Evolutionary conservation across 2,888 invertebrate species (phyloP), one percentile per base, ranked within the genome.

Genomic region (Limenitis camilla): DNA sequence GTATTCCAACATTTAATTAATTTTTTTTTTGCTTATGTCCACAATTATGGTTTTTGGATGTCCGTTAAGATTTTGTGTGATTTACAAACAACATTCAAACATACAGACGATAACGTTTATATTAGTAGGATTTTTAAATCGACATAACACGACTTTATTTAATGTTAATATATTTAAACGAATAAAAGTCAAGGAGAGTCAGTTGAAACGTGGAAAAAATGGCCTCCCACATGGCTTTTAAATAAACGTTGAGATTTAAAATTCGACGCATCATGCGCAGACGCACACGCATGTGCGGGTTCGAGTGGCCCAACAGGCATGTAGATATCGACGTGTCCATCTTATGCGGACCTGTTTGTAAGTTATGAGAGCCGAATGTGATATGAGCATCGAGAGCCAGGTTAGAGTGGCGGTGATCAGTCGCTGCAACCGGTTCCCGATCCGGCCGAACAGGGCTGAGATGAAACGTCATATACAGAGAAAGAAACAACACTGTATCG

Each of bases 371-470:
- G 9, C 42, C 7, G 40, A n/a, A 35, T n/a, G 44, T 11, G 5
- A 33, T 9, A 36, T 36, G n/a, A 28, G 43, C 6, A 6, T 7
- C 31, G 40, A 45, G 44, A 60, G 40, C 52, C 64, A 43, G 19
- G 36, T 42, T 59, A 54, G 19, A 54, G 41, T 62, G 75, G 80
- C 61, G 53, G 60, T 53, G 61, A 62, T 59, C 74, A 77, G 73
- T 74, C 71, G 67, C 44, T 65, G 64, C 76, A 75, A 85, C 85
- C 85, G 83, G 86, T 85, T 84, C 74, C 68, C 63, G 65, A 64
- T 63, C 73, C 65, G 69, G 64, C 69, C 62, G 58, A 65, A 68
- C 76, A 70, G 72, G 73, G 68, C 68, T 69, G 65, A 68, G 76
- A 76, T 81, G 76, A 72, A 63, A 63, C 63, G 69, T 69, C 75